phyloP scores from a whole-genome alignment of 2,888 invertebrate genomes.

The Strigamia maritima region DNA sequence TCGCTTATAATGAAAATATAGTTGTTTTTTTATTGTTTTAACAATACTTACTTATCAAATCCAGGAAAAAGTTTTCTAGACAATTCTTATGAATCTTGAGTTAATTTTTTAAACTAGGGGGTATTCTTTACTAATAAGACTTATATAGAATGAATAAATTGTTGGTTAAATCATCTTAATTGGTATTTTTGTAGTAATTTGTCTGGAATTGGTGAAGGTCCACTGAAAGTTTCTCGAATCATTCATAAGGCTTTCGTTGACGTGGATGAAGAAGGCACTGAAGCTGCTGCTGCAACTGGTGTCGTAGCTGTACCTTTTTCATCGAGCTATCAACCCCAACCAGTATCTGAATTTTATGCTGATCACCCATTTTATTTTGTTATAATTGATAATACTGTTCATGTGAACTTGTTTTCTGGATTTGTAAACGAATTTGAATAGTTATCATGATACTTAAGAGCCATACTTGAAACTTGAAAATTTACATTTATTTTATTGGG shows the following conservation, averaged over 20 bases:
- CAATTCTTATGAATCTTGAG: too few relatives aligned
- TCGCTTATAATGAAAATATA: too few relatives aligned
- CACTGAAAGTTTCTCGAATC: background rate
- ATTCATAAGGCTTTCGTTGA: slow-evolving; percentile 41
- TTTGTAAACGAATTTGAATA: background rate
- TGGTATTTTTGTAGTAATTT: background rate
- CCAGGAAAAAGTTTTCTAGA: too few relatives aligned
- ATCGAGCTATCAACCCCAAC: background rate
- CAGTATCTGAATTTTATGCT: background rate
- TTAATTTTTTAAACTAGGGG: too few relatives aligned
- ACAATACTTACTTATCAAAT: too few relatives aligned
- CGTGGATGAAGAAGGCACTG: slow-evolving; percentile 45
- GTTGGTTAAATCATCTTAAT: background rate
- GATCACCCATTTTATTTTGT: slow-evolving; percentile 32
- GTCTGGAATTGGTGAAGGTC: background rate
- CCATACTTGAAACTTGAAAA: too few relatives aligned
- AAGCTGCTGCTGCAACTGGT: slow-evolving; percentile 45
- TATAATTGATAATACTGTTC: background rate
- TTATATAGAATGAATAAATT: background rate
- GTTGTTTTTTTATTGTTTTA: too few relatives aligned
- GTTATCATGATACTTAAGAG: too few relatives aligned
- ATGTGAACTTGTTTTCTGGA: background rate
- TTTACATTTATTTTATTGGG: too few relatives aligned
- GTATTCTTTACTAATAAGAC: too few relatives aligned
- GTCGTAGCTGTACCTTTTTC: slow-evolving; percentile 36